These are phyloP conservation scores for Pollenia griseotomentosa DNA, from an alignment of 2,888 invertebrate species.

Conservation along the genomic window DNA sequence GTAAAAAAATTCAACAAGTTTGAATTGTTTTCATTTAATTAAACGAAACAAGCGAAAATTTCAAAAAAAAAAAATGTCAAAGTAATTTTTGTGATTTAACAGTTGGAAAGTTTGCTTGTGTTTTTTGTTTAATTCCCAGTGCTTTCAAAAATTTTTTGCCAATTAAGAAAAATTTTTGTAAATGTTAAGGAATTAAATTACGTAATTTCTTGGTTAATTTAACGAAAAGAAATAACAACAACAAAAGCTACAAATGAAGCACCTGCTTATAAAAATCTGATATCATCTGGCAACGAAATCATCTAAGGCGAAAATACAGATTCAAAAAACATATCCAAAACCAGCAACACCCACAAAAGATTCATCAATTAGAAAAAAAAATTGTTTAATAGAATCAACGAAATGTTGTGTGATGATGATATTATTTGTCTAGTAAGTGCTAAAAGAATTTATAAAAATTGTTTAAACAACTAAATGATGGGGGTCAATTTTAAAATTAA, in stretches of 20 bases:
- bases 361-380: slow-evolving; percentile 10
- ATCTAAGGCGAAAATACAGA: background rate
- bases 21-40: slow-evolving; percentile 5
- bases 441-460: slow-evolving; percentile 9
- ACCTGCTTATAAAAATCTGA: slow-evolving; percentile 69
- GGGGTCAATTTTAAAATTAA: slow-evolving; percentile 6
- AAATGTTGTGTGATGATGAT: slow-evolving; percentile 77
- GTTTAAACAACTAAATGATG: background rate
- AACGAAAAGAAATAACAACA: slow-evolving; percentile 14
- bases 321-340: slow-evolving; percentile 8
- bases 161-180: slow-evolving; percentile 60
- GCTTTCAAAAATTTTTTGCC: slow-evolving; percentile 62
- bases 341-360: slow-evolving; percentile 45
- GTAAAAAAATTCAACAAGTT: slow-evolving; percentile 31
- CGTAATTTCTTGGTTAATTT: slow-evolving; percentile 47
- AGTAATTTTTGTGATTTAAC: slow-evolving; percentile 10
- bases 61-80: slow-evolving; percentile 28
- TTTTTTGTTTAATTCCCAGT: background rate
- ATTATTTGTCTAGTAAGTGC: slow-evolving; percentile 77
- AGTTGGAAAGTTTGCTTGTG: slow-evolving; percentile 26
- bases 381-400: slow-evolving; percentile 28
- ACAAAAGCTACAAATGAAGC: slow-evolving; percentile 46
- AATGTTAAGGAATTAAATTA: slow-evolving; percentile 61
- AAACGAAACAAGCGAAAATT: slow-evolving; percentile 3
- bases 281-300: slow-evolving; percentile 57